phyloP scores from a whole-genome alignment of 2,888 invertebrate genomes.

The Lysandra coridon region DNA sequence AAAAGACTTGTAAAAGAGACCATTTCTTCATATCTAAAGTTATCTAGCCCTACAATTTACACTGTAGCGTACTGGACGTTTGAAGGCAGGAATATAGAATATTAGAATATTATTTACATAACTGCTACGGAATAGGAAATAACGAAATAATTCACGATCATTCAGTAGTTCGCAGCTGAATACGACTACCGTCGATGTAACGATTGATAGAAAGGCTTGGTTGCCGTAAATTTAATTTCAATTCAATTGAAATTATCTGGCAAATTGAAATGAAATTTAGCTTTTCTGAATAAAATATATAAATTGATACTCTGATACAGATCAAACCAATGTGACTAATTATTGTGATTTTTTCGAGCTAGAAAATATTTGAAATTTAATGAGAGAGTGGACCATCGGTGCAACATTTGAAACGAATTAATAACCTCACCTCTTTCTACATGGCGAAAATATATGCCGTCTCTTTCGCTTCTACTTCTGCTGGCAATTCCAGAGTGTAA shows the following conservation, averaged over 20 bases:
- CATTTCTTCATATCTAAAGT: background rate
- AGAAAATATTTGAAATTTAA: too few species aligned
- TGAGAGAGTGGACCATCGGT: too few species aligned
- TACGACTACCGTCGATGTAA: background rate
- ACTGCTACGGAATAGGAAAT: background rate
- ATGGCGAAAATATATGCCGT: too few species aligned
- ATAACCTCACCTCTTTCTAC: too few species aligned
- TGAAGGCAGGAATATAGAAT: slow-evolving; percentile 1
- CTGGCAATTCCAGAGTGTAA: too few species aligned
- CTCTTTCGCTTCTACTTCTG: too few species aligned
- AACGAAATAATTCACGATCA: slow-evolving; percentile 8
- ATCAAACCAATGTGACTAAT: too few species aligned
- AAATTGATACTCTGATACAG: too few species aligned
- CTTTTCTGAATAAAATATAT: background rate
- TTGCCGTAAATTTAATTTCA: background rate
- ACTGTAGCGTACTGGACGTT: slow-evolving; percentile 19
- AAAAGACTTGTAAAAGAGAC: too few species aligned
- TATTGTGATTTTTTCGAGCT: too few species aligned
- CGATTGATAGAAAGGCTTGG: background rate
- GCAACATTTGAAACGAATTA: too few species aligned
- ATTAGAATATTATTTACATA: slow-evolving; percentile 20
- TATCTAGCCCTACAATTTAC: slow-evolving; percentile 6
- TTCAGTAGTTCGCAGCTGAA: background rate
- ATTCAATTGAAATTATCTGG: background rate
- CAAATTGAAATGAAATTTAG: background rate